These are phyloP conservation scores for Phortica okadai DNA, from an alignment of 2,888 invertebrate species.

Conservation along the genomic window DNA sequence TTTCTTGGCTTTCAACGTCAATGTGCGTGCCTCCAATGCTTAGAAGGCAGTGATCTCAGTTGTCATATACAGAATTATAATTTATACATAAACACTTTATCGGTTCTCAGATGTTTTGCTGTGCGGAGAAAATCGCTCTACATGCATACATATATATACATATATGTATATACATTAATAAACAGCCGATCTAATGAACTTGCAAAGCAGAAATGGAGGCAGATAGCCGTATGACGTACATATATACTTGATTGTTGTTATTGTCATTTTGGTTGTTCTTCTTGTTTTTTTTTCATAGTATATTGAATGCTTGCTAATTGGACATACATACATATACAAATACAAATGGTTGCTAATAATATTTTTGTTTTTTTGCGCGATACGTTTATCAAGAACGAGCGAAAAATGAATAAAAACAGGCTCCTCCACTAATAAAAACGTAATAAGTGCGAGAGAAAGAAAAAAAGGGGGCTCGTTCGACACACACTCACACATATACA, in stretches of 20 bases:
- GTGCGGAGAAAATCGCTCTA: no score
- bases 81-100: no score
- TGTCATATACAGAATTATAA: no score
- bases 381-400: conserved; percentile 4
- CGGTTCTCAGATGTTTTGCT: no score
- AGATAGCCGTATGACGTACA: neutral
- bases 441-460: conserved; percentile 42
- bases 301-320: neutral
- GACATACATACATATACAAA: conserved; percentile 33
- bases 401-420: conserved; percentile 18
- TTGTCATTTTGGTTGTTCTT: conserved; percentile 6
- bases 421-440: conserved; percentile 5
- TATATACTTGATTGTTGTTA: neutral
- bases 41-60: no score
- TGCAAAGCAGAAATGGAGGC: no score
- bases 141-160: neutral
- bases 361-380: conserved; percentile 48
- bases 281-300: neutral
- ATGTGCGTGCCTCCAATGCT: no score
- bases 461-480: conserved; percentile 49
- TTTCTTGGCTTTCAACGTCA: no score
- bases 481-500: neutral
- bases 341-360: conserved; percentile 44
- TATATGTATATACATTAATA: neutral
- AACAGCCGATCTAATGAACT: no score